Base-by-base conservation (phyloP, 2,797 vertebrate genomes). In the Coregonus ussuriensis region DNA sequence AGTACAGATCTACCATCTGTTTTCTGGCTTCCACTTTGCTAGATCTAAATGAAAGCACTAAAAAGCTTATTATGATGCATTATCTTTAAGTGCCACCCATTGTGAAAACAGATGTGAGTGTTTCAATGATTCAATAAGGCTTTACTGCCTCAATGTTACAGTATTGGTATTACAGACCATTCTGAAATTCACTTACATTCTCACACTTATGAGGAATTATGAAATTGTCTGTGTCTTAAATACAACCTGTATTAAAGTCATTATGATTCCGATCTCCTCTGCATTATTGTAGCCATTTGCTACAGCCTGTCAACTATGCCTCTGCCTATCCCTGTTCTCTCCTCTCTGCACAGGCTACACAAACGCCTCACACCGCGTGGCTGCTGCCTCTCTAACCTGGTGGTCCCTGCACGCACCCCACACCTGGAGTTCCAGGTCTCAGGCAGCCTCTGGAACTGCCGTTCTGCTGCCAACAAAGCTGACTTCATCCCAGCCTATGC, bases 61-160 rank as follows among this genome's bases (percentile, higher is more conserved):
- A 92, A 89, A 88, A 87, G 86, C 80, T 88, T 91, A 89, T 92
- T 93, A 92, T 91, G 88, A 89, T 89, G 86, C 89, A 91, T 92
- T 92, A 92, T 89, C 85, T 83, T 85, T 86, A 88, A 91, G 90
- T 89, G 88, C 88, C 90, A 89, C 90, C 90, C 90, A 90, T 93
- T 89, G 91, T 91, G 88, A 88, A 86, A 89, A 87, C 92, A 94
- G 91, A 92, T 93, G 90, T 88, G 88, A 89, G 84, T 83, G 35
- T 73, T 72, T 85, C 52, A 54, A 84, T 83, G 69, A 77, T 18
- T 25, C 62, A 29, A 65, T 14, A 63, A 29, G 59, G 59, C 21
- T 9, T 63, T 6, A 63, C 21, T 25, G 21, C 21, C n/a, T 25
- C 21, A 59, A 59, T 25, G 59, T 29, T 63, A 63, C 59, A 63